A percentile compares a stretch with the other conserved stretches of the same genome.
Conservation (phyloP, 2,797 vertebrate genomes). For the Peromyscus eremicus region DNA sequence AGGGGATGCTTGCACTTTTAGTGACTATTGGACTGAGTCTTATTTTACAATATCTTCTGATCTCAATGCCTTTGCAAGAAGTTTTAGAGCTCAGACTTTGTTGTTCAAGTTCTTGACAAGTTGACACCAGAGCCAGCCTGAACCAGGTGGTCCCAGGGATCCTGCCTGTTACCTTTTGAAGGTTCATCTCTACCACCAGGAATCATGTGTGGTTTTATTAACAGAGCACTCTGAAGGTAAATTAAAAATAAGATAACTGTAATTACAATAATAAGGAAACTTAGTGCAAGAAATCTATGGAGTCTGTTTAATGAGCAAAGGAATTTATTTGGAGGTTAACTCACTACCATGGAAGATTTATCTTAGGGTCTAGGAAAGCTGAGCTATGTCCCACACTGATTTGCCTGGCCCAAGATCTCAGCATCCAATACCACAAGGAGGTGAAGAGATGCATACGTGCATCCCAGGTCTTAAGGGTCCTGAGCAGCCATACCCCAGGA, state of each 20-base stretch:
- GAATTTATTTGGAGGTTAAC: no score
- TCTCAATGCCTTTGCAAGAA: background rate
- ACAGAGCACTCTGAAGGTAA: background rate
- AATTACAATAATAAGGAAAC: background rate
- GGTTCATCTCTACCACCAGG: background rate
- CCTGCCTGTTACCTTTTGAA: background rate
- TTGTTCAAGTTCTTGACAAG: background rate
- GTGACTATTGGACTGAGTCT: background rate
- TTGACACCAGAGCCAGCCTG: background rate
- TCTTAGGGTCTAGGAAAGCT: no score
- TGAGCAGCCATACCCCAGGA: no score
- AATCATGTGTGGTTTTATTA: background rate
- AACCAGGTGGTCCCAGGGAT: background rate
- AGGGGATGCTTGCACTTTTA: background rate
- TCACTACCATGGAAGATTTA: no score
- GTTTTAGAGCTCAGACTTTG: no score
- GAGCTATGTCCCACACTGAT: no score
- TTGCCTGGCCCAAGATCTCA: no score
- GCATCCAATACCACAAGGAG: no score
- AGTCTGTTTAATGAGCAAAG: no score
- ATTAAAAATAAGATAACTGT: background rate
- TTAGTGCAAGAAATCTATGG: no score
- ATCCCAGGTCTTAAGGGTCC: no score
- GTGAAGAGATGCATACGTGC: no score
- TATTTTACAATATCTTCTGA: background rate